A percentile compares a stretch with the other conserved stretches of the same genome.
Evolutionary conservation across 2,797 vertebrate genomes (phyloP).

Genomic region (Poeciliopsis presidionis): DNA sequence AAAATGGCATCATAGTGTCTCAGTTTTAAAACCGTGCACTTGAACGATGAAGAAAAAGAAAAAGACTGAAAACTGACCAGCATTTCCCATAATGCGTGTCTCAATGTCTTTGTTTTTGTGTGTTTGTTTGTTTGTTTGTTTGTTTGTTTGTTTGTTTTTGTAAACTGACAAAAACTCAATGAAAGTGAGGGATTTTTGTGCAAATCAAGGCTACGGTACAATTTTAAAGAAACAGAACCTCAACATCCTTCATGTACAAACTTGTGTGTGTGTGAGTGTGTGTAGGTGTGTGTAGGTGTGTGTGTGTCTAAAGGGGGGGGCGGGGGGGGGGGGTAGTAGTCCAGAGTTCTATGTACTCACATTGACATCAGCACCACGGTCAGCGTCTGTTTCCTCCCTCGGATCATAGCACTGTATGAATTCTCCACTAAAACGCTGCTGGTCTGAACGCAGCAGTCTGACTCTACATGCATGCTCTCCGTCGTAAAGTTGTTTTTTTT

Average conservation of each 20-base stretch:
- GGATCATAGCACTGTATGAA: background rate
- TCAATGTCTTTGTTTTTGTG: background rate
- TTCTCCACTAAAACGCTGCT: background rate
- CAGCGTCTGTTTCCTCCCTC: background rate
- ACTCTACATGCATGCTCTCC: background rate
- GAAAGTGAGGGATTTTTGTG: background rate
- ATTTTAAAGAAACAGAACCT: background rate
- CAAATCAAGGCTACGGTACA: background rate
- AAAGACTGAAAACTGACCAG: background rate
- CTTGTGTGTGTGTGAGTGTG: background rate
- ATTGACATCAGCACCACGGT: constrained; percentile 3
- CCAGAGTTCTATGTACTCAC: background rate
- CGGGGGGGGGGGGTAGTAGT: too few species aligned
- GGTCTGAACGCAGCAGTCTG: background rate
- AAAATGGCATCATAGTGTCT: background rate
- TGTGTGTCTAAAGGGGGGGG: background rate
- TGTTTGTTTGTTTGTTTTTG: too few species aligned
- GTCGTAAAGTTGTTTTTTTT: background rate
- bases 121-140: too few species aligned
- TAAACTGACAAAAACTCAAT: background rate
- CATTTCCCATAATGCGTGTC: too few species aligned
- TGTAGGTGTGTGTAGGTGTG: background rate
- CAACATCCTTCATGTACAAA: background rate
- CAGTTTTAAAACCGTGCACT: background rate
- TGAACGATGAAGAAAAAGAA: background rate